Base-by-base conservation (phyloP, 2,888 invertebrate species). In the Tenthredo mesomela region DNA sequence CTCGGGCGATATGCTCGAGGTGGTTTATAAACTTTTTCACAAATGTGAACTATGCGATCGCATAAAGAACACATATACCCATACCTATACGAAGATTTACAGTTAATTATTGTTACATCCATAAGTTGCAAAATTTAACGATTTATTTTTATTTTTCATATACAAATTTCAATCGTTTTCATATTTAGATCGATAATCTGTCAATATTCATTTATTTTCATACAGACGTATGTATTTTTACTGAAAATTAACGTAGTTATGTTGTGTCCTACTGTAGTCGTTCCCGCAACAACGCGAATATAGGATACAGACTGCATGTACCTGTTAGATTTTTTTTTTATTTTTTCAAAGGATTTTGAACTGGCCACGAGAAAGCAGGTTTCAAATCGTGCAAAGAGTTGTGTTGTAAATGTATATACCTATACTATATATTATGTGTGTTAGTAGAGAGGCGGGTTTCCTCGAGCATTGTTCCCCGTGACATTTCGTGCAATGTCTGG, bases 381-480 rank as follows among this genome's bases (percentile, higher is more conserved):
- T 18, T 37, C n/a, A 70, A 70, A 70, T 37, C 18, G 9, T 1
- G 9, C 37, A 40, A 70, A 70, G 37, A 70, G 37, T 25, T 12
- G 61, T 70, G 37, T 18, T 18, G 50, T 15, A 33, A n/a, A n/a
- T 40, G 25, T 40, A 6, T 71, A 9, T 25, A n/a, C 10, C 43
- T 40, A 6, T 71, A n/a, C 12, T 25, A 15, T 61, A 4, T 29
- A 15, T 50, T 61, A 4, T 29, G 6, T 50, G 61, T 80, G 58
- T 25, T 9, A 29, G 47, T 58, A n/a, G 33, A 80, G 58, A 58
- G 40, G 61, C 58, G 21, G 40, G 61, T 80, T 61, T 80, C 61
- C 80, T n/a, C 61, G 37, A 15, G 80, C 80, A 80, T 80, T 80
- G 80, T 80, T 80, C 80, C 80, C 80, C 80, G 80, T 80, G 80